Evolutionary conservation across 2,888 invertebrate genomes (phyloP), one percentile per base, ranked within the genome.

Genomic region (Tetranychus truncatus): DNA sequence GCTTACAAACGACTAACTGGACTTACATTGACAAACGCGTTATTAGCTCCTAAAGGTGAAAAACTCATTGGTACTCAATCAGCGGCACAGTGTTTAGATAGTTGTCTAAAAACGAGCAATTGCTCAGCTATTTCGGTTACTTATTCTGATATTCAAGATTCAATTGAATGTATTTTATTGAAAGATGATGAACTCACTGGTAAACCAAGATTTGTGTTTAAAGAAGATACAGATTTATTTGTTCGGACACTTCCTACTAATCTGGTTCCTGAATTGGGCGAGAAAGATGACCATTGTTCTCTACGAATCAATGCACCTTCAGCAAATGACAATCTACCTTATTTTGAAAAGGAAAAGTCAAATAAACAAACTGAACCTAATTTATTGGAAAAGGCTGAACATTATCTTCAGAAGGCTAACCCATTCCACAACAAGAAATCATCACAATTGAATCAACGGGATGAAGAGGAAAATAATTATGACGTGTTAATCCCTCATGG

Each of bases 1-100:
- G 72, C 75, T 20, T 75, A 71, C 75, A 66, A 66, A 20, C 15
- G 75, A 5, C 34, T 75, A 11, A 71, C 75, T 45, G 72, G 75
- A 45, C 11, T 72, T 6, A 72, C 72, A 1, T 46, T 72, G n/a
- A 45, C n/a, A 6, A 18, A 72, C 34, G 45, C 72, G 1, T 24
- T 69, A 5, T 45, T 46, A 11, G 34, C 20, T 24, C 72, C 72
- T 46, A 20, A 20, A 21, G 45, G 45, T 8, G 20, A 45, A 20
- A 72, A 45, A 18, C n/a, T 34, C 20, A 6, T 24, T 45, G 72
- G 46, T 1, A 34, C 20, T 24, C n/a, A 45, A 45, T 45, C 45
- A n/a, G 72, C 46, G 1, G 11, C 45, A 5, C 4, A 11, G 15
- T 72, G 72, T 72, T 45, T 72, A 18, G 72, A 72, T 8, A 72